Evolutionary conservation across 2,888 invertebrate genomes (phyloP).

Genomic region (Horisme vitalbata): DNA sequence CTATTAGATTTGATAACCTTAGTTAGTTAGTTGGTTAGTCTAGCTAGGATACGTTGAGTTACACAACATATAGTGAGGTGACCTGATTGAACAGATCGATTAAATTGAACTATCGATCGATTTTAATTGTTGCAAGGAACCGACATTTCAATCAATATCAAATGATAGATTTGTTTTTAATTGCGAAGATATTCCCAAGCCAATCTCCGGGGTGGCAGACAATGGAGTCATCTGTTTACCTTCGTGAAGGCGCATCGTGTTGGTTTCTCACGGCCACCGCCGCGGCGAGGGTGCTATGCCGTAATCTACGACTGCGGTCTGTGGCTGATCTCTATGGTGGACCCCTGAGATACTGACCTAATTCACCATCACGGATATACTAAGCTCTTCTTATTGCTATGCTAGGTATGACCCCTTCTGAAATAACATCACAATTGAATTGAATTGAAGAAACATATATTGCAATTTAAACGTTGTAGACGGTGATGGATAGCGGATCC

Average conservation of each 20-base stretch:
- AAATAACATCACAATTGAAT: no score
- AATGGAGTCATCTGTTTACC: conserved; percentile 27
- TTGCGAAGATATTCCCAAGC: conserved; percentile 5
- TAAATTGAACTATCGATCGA: no score
- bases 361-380: conserved; percentile 14
- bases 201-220: conserved; percentile 21
- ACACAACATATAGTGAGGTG: no score
- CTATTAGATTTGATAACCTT: no score
- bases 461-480: no score
- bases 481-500: background rate
- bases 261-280: conserved; percentile 45
- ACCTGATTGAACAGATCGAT: no score
- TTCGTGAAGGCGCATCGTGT: conserved; percentile 31
- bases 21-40: no score
- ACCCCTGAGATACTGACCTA: conserved; percentile 41
- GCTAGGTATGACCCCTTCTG: no score
- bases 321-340: conserved; percentile 26
- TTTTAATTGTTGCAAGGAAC: background rate
- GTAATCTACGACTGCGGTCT: conserved; percentile 31
- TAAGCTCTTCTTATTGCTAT: no score
- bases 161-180: conserved; percentile 8
- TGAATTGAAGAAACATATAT: no score
- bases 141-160: conserved; percentile 5
- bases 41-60: no score
- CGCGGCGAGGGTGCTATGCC: conserved; percentile 11